phyloP scores from a whole-genome alignment of 2,113 vertebrate genomes.

The Uropsilus gracilis region DNA sequence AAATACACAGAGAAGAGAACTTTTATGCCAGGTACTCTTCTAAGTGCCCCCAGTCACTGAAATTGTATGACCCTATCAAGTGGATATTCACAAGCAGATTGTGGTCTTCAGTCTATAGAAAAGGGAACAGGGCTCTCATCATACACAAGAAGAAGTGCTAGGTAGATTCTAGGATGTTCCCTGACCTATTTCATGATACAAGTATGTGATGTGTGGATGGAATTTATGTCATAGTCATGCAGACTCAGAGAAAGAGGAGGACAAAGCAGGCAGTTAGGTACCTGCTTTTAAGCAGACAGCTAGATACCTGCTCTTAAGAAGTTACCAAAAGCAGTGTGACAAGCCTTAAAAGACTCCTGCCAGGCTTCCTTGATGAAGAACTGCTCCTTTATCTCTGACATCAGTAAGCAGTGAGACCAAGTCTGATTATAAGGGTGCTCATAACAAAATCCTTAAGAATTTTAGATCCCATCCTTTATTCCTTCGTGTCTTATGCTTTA shows the following conservation, averaged over 20 bases:
- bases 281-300: not conserved
- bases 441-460: not conserved
- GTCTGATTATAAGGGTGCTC: not conserved
- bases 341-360: not conserved
- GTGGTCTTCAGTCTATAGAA: not conserved
- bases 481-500: constrained; percentile 9
- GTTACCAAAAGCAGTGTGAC: not conserved
- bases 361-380: not conserved
- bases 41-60: no score
- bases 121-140: constrained; percentile 16
- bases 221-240: not conserved
- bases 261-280: not conserved
- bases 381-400: not conserved
- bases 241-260: not conserved
- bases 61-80: not conserved
- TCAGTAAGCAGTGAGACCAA: not conserved
- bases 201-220: not conserved
- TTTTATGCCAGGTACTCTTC: not conserved
- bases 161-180: not conserved
- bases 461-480: not conserved
- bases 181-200: not conserved
- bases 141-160: not conserved
- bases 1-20: not conserved
- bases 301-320: not conserved
- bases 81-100: not conserved